Conservation (phyloP, 2,888 invertebrate species). For the Lottia gigantea region DNA sequence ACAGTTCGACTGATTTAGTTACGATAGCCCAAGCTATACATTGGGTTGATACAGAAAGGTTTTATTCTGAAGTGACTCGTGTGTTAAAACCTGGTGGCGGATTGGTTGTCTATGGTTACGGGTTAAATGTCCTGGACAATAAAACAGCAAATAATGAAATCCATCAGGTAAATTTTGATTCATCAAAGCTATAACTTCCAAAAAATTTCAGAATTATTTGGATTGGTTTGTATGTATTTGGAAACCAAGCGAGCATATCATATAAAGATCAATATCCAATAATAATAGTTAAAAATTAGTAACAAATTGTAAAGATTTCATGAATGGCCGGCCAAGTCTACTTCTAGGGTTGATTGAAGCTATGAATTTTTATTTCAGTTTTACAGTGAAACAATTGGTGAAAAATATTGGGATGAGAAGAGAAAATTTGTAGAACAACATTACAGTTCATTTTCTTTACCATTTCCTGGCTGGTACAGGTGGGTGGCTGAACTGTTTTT, state of each 20-base stretch:
- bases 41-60: constrained; percentile 69
- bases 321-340: too few species aligned
- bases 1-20: constrained; percentile 61
- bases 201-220: too few species aligned
- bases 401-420: constrained; percentile 37
- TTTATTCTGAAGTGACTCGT: constrained; percentile 68
- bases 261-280: too few species aligned
- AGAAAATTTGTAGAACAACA: constrained; percentile 37
- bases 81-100: constrained; percentile 68
- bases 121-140: constrained; percentile 35
- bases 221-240: too few species aligned
- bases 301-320: too few species aligned
- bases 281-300: too few species aligned
- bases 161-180: constrained; percentile 10
- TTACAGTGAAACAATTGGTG: constrained; percentile 29
- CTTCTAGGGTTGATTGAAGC: too few species aligned
- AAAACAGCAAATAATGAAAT: constrained; percentile 28
- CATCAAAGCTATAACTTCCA: too few species aligned
- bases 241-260: too few species aligned
- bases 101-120: constrained; percentile 62
- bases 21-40: constrained; percentile 69
- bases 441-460: constrained; percentile 34
- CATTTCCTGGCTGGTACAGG: constrained; percentile 40
- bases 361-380: constrained; percentile 21
- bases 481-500: neutral